phyloP scores from a whole-genome alignment of 2,888 invertebrate species.

The Saturnia japonica region DNA sequence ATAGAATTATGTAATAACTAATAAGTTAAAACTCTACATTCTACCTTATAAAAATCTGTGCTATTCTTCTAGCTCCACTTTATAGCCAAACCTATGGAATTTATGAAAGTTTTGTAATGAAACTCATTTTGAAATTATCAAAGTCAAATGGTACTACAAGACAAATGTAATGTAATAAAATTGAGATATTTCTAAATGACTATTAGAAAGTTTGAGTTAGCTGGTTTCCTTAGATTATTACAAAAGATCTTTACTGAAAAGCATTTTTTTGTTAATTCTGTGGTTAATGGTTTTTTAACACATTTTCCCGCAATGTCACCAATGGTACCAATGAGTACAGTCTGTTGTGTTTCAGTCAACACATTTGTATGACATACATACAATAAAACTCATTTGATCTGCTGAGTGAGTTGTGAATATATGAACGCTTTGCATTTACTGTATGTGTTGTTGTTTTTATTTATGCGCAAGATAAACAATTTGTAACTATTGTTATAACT shows the following conservation, averaged over 20 bases:
- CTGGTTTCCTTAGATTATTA: not conserved
- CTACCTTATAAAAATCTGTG: not conserved
- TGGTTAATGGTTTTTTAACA: no score
- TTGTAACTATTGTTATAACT: not conserved
- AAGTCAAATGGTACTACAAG: not conserved
- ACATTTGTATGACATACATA: no score
- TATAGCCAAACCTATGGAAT: not conserved
- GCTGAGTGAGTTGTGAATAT: not conserved
- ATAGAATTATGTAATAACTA: not conserved
- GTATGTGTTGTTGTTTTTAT: not conserved
- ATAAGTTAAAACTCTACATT: not conserved
- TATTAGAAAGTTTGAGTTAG: not conserved
- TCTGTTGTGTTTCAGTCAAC: no score
- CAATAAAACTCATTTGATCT: not conserved
- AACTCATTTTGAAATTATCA: not conserved
- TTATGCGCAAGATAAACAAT: not conserved
- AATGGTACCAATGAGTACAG: no score
- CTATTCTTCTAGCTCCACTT: no score
- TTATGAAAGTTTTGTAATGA: not conserved
- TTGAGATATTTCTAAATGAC: no score
- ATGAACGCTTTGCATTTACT: no score
- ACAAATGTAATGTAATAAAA: not conserved
- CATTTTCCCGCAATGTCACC: no score
- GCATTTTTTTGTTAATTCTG: no score
- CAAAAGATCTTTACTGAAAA: no score